A percentile compares a stretch with the other conserved stretches of the same genome.
Conservation (phyloP, 2,797 vertebrate genomes). For the Poeciliopsis infans region DNA sequence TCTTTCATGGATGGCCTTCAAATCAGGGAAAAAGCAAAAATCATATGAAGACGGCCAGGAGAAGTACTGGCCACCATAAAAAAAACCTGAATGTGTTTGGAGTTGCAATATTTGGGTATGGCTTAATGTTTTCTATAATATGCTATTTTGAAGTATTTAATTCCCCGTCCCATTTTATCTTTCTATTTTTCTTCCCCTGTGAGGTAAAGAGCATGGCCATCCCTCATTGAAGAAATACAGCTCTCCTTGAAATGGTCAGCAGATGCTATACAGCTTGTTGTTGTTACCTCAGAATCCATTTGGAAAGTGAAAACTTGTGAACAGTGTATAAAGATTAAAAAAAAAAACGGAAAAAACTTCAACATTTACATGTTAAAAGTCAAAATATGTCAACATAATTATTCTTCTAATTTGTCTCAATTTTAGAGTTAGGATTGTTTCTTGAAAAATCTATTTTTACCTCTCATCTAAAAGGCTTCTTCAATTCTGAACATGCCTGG, state of each 20-base stretch:
- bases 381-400: background rate
- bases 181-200: background rate
- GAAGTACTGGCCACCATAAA: background rate
- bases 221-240: background rate
- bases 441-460: background rate
- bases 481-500: background rate
- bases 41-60: background rate
- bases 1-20: background rate
- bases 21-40: background rate
- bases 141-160: background rate
- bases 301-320: background rate
- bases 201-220: background rate
- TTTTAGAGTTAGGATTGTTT: background rate
- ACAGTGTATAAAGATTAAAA: background rate
- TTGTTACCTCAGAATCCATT: background rate
- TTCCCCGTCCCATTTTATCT: too few relatives aligned
- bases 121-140: background rate
- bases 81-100: background rate
- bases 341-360: background rate
- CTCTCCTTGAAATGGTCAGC: background rate
- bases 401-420: background rate
- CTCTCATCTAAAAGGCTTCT: background rate
- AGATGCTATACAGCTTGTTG: background rate
- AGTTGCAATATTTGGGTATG: background rate
- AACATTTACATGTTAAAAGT: background rate